phyloP scores from a whole-genome alignment of 2,888 invertebrate genomes.

The Geotrupes spiniger region DNA sequence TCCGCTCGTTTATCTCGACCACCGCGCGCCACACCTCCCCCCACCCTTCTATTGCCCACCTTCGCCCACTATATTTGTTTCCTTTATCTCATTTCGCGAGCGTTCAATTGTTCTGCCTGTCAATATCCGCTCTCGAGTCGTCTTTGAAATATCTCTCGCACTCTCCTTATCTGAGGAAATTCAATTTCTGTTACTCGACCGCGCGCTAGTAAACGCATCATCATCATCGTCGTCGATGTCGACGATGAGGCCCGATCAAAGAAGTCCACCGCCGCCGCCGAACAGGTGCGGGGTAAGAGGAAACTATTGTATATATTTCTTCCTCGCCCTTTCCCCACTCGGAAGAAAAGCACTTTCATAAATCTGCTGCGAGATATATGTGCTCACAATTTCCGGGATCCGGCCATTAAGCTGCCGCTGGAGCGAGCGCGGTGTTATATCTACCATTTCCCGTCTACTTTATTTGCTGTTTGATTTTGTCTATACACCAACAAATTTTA shows the following conservation, averaged over 20 bases:
- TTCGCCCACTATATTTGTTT: slow-evolving; percentile 50
- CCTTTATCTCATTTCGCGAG: slow-evolving; percentile 48
- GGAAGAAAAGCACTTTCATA: slow-evolving; percentile 74
- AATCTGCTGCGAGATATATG: slow-evolving; percentile 87
- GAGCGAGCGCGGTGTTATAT: slow-evolving; percentile 44
- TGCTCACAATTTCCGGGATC: slow-evolving; percentile 88
- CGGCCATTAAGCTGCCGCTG: slow-evolving; percentile 68
- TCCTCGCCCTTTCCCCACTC: slow-evolving; percentile 40
- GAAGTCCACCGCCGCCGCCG: slow-evolving; percentile 20
- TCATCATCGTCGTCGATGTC: slow-evolving; percentile 14
- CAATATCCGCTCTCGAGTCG: slow-evolving; percentile 43
- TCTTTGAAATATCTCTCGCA: slow-evolving; percentile 38
- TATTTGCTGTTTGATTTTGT: slow-evolving; percentile 49
- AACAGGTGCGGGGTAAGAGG: slow-evolving; percentile 31
- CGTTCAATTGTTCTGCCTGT: slow-evolving; percentile 55
- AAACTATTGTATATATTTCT: slow-evolving; percentile 50
- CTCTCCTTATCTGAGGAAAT: slow-evolving; percentile 41
- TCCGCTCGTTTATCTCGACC: slow-evolving; percentile 7
- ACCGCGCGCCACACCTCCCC: slow-evolving; percentile 12
- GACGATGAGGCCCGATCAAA: slow-evolving; percentile 26
- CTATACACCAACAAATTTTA: slow-evolving; percentile 33
- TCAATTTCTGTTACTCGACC: slow-evolving; percentile 43
- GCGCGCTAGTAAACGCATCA: slow-evolving; percentile 29
- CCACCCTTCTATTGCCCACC: slow-evolving; percentile 16
- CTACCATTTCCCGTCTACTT: slow-evolving; percentile 44